Conservation (phyloP, 2,888 invertebrate species). For the Leptinotarsa haldemani region DNA sequence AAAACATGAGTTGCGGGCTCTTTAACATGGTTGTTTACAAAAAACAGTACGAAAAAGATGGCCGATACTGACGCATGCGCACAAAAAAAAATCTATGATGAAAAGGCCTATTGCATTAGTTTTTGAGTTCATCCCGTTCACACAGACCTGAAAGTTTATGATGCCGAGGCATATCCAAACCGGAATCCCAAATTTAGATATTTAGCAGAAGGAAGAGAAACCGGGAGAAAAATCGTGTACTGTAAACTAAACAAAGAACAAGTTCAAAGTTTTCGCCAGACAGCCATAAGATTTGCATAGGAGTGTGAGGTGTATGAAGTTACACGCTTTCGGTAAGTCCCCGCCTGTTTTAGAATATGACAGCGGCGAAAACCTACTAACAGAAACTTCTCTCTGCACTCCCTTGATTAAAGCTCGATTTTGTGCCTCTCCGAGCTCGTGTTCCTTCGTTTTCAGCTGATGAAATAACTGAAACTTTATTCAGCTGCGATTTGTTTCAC, state of each 20-base stretch:
- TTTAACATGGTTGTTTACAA: too few relatives aligned
- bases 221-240: slow-evolving; percentile 38
- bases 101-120: too few relatives aligned
- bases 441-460: slow-evolving; percentile 31
- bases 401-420: slow-evolving; percentile 12
- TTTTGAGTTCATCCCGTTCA: too few relatives aligned
- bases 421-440: background rate
- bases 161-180: background rate
- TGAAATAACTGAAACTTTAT: slow-evolving; percentile 39
- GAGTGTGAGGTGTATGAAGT: slow-evolving; percentile 50
- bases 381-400: background rate
- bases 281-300: slow-evolving; percentile 49
- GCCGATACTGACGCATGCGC: too few relatives aligned
- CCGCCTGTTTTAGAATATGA: slow-evolving; percentile 3
- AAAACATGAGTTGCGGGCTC: too few relatives aligned
- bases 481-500: slow-evolving; percentile 50
- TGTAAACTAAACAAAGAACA: slow-evolving; percentile 44
- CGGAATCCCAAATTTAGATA: slow-evolving; percentile 18
- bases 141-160: too few relatives aligned
- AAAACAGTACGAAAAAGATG: too few relatives aligned
- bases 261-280: slow-evolving; percentile 48
- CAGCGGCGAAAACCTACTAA: slow-evolving; percentile 12
- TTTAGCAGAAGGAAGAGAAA: slow-evolving; percentile 30
- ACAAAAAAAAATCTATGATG: too few relatives aligned
- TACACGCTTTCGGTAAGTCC: slow-evolving; percentile 39